Evolutionary conservation across 1,140 invertebrate species (phyloP), one percentile per base, ranked within the genome.

Genomic region (Chrysomallon squamiferum): DNA sequence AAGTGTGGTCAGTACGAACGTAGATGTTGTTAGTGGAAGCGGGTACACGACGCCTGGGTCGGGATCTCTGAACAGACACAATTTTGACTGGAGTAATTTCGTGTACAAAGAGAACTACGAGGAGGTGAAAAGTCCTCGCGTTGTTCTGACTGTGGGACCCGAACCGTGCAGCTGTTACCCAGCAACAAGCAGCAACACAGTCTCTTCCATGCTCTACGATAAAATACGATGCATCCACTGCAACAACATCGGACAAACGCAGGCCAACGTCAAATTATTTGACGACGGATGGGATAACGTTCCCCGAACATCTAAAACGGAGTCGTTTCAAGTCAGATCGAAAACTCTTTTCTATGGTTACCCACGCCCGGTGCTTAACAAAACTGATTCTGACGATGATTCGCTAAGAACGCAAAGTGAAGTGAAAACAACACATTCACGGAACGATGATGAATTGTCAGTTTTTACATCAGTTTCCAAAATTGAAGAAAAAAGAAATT

Each of bases 91-190:
- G 35, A 38, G 35, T 38, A 38, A 38, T 38, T 38, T 38, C 35
- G 15, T 15, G 15, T 38, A 38, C 15, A 38, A 38, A 15, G 6
- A 5, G 5, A 15, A 38, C 5, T 38, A 38, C 15, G 35, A 7
- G 5, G 35, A 38, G 15, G 15, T 7, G 6, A 38, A 38, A 38
- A 38, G 25, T 30, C 50, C 50, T 20, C n/a, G 50, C 13, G 50
- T 54, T 7, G 50, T 54, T 27, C 25, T 54, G 50, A 18, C 11
- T 22, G 18, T 22, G 18, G 50, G 22, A 27, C 50, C 50, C 15
- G 50, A 25, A 30, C 50, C 50, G 15, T 54, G 50, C 22, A 54
- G 50, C 50, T 54, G 50, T 9, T 54, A 54, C 25, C 50, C 50
- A 15, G 29, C 18, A 30, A 54, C 50, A 22, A 54, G 50, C 50